Percentiles rank a stretch among this genome's conserved stretches.
Evolutionary conservation across 2,888 invertebrate species (phyloP).

Genomic region (Tigriopus californicus): DNA sequence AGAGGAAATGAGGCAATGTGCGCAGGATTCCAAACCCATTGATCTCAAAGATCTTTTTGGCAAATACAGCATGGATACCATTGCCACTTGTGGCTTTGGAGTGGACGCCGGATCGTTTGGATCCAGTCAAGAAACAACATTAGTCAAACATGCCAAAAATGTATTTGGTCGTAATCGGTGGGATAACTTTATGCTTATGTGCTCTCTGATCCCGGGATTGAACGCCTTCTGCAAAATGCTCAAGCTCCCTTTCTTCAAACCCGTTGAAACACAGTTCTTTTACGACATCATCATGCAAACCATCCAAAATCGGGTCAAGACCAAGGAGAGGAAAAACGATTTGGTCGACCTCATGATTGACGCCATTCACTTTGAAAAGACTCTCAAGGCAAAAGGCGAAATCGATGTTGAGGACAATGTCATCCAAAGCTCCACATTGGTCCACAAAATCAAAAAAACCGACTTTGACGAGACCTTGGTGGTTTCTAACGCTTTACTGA

Average conservation of each 20-base stretch:
- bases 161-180: not conserved
- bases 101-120: not conserved
- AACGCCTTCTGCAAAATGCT: not conserved
- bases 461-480: not conserved
- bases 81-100: slow-evolving; percentile 13
- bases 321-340: not conserved
- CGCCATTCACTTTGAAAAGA: not conserved
- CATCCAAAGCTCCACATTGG: not conserved
- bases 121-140: not conserved
- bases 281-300: not conserved
- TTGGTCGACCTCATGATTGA: slow-evolving; percentile 10
- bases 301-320: not conserved
- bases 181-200: not conserved
- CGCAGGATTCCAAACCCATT: not conserved
- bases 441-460: not conserved
- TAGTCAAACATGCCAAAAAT: slow-evolving; percentile 1
- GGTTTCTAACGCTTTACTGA: not conserved
- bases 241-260: not conserved
- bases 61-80: slow-evolving; percentile 7
- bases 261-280: slow-evolving; percentile 5
- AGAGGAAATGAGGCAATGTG: not conserved
- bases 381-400: not conserved
- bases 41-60: slow-evolving; percentile 6
- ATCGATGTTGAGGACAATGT: not conserved
- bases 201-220: not conserved